Evolutionary conservation across 2,113 vertebrate genomes (phyloP).

Genomic region (Serilophus lunatus): DNA sequence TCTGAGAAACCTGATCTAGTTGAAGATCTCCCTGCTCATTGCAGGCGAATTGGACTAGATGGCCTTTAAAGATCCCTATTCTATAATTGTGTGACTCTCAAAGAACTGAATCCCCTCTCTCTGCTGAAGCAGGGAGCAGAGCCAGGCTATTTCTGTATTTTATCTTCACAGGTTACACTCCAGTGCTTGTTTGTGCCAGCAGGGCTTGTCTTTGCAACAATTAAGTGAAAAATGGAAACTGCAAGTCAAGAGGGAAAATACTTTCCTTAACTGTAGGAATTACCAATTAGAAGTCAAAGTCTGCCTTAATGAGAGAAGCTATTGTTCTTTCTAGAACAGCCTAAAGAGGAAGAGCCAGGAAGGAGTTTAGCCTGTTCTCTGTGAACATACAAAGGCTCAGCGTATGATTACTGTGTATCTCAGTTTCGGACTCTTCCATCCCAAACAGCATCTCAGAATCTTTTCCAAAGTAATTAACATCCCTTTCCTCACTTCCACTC

Average conservation of each 20-base stretch:
- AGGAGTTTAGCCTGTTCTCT: background rate
- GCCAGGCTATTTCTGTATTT: background rate
- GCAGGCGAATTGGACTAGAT: no score
- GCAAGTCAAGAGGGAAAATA: background rate
- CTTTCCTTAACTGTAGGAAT: background rate
- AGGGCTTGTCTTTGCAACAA: background rate
- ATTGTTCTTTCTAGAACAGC: background rate
- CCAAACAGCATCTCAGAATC: background rate
- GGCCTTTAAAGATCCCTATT: background rate
- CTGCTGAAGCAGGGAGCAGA: background rate
- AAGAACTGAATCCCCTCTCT: background rate
- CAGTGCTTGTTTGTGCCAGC: background rate
- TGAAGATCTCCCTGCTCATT: background rate
- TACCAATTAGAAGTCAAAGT: background rate
- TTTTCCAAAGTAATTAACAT: background rate
- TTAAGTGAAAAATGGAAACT: background rate
- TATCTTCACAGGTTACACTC: background rate
- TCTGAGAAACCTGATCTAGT: background rate
- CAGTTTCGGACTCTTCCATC: background rate
- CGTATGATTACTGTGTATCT: background rate
- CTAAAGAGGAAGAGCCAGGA: rapidly evolving
- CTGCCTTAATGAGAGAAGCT: background rate
- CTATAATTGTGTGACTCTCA: background rate
- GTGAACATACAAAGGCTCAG: background rate
- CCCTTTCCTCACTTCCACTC: background rate